Evolutionary conservation across 2,888 invertebrate species (phyloP).

Genomic region (Uloborus plumipes): DNA sequence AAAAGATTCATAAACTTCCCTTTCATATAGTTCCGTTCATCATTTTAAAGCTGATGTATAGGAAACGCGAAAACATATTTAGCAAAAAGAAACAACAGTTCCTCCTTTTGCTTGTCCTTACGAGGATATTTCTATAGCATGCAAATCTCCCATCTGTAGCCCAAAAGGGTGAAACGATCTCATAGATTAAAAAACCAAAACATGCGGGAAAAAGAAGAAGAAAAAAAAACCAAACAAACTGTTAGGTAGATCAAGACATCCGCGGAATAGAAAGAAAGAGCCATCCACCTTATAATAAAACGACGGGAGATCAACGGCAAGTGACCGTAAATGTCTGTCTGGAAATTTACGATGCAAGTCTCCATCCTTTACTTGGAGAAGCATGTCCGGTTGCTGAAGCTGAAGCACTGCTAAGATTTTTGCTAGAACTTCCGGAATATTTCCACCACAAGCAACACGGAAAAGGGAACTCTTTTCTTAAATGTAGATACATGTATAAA

Average conservation of each 20-base stretch:
- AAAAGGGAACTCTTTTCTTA: neutral
- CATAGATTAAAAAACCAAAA: conserved; percentile 32
- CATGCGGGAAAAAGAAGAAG: conserved; percentile 8
- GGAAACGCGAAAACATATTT: neutral
- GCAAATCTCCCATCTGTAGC: conserved; percentile 32
- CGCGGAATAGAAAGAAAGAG: conserved; percentile 39
- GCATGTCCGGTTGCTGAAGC: neutral
- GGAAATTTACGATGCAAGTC: conserved; percentile 56
- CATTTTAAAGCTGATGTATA: no score
- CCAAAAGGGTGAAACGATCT: conserved; percentile 42
- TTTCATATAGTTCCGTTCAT: no score
- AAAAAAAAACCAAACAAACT: conserved; percentile 27
- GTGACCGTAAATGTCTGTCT: conserved; percentile 60
- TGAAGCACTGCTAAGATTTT: conserved; percentile 28
- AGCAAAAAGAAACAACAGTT: neutral
- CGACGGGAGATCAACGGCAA: conserved; percentile 60
- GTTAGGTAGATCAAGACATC: conserved; percentile 38
- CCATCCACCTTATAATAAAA: conserved; percentile 60
- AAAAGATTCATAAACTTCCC: no score
- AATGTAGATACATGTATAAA: no score
- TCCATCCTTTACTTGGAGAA: conserved; percentile 42
- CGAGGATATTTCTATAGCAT: conserved; percentile 15
- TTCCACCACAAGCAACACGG: conserved; percentile 13
- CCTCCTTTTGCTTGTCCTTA: neutral
- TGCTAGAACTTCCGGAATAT: conserved; percentile 34